Percentiles rank a stretch among this genome's conserved stretches.
Conservation (phyloP, 2,113 vertebrate genomes). For the Hemicordylus capensis region DNA sequence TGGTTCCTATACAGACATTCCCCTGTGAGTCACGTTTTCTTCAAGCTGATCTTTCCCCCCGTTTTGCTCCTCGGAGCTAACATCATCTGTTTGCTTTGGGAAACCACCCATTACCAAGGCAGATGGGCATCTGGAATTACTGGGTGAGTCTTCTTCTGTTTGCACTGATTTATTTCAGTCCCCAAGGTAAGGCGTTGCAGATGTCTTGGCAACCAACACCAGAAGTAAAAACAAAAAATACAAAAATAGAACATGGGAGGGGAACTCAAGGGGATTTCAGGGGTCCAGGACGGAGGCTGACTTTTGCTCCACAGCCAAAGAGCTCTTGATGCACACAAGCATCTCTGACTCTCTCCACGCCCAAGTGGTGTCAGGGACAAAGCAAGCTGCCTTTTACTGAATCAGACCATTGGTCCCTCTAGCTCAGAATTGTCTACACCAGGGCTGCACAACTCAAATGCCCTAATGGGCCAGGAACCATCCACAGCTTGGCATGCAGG, state of each 20-base stretch:
- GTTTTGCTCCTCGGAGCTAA: neutral
- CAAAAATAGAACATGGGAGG: neutral
- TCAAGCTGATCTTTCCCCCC: neutral
- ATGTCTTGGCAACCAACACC: neutral
- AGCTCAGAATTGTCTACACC: too few species aligned
- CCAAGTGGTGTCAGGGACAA: too few species aligned
- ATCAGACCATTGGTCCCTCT: too few species aligned
- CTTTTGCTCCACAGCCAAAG: neutral
- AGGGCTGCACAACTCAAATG: too few species aligned
- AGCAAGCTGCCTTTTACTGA: too few species aligned
- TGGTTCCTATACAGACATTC: too few species aligned
- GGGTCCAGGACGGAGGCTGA: too few species aligned
- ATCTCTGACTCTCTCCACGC: too few species aligned
- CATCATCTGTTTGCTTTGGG: neutral
- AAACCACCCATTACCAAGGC: neutral
- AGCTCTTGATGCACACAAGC: too few species aligned
- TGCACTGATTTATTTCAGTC: neutral
- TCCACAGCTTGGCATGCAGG: too few species aligned
- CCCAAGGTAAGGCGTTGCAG: neutral
- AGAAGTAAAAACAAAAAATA: neutral
- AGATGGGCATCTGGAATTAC: neutral
- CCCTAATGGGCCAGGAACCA: too few species aligned
- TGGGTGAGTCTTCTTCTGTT: neutral
- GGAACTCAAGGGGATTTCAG: neutral
- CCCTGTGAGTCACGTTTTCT: neutral